These are phyloP conservation scores for Tragopan temminckii DNA, from an alignment of 2,797 vertebrate species.

Conservation along the genomic window DNA sequence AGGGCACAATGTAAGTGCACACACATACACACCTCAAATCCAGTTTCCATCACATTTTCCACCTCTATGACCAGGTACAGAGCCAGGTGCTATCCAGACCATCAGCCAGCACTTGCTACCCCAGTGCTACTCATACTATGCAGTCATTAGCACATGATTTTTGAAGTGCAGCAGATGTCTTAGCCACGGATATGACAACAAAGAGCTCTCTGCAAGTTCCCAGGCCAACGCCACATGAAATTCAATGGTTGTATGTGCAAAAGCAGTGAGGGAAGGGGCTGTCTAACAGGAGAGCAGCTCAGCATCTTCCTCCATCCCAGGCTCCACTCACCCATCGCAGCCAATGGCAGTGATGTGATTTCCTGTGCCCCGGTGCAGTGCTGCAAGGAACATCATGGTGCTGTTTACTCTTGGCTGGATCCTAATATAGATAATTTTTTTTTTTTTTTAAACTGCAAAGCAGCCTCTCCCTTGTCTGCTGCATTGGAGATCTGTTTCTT, in stretches of 20 bases:
- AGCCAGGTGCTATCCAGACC: neutral
- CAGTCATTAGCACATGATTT: neutral
- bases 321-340: neutral
- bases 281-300: neutral
- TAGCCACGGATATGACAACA: neutral
- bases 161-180: neutral
- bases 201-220: neutral
- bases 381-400: neutral
- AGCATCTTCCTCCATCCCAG: neutral
- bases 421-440: neutral
- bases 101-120: neutral
- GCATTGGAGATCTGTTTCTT: slow-evolving; percentile 12
- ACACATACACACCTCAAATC: neutral
- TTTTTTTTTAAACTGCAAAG: neutral
- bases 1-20: neutral
- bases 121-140: neutral
- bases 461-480: slow-evolving; percentile 20
- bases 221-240: neutral
- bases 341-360: neutral
- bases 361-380: neutral
- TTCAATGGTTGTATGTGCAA: rapidly evolving
- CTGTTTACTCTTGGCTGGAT: slow-evolving; percentile 3
- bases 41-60: neutral
- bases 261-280: neutral
- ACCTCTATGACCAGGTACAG: neutral